Evolutionary conservation across 2,797 vertebrate genomes (phyloP).

Genomic region (Spheniscus humboldti): DNA sequence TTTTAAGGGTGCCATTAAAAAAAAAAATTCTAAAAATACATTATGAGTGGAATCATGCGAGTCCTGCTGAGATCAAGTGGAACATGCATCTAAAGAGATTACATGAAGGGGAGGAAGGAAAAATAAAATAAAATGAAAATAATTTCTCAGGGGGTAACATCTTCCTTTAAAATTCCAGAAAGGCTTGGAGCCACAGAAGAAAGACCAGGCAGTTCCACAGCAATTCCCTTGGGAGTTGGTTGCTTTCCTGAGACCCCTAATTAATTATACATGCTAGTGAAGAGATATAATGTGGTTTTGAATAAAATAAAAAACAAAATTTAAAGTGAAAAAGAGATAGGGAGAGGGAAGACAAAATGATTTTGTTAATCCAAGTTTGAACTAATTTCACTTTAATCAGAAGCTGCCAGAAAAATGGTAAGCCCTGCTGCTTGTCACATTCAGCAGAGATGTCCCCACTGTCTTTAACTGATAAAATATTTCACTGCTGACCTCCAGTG

Average conservation of each 20-base stretch:
- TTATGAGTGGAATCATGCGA: background rate
- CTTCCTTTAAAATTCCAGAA: background rate
- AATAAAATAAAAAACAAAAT: slow-evolving; percentile 3
- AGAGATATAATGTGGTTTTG: background rate
- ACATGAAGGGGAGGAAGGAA: background rate
- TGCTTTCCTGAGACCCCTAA: slow-evolving; percentile 44
- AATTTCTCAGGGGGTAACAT: background rate
- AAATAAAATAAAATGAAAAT: background rate
- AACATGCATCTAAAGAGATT: background rate
- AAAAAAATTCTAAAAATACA: background rate
- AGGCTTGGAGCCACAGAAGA: background rate
- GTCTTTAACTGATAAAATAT: slow-evolving; percentile 45
- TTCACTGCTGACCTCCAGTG: slow-evolving; percentile 44
- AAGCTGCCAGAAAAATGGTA: slow-evolving; percentile 14
- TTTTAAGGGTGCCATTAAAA: background rate
- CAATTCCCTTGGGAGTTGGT: background rate
- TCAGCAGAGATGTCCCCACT: slow-evolving; percentile 12
- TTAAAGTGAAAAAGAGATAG: background rate
- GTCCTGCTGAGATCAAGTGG: background rate
- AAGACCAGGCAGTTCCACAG: slow-evolving; percentile 26
- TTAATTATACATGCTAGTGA: slow-evolving; percentile 57
- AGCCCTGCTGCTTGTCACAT: background rate
- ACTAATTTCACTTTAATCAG: slow-evolving; percentile 56
- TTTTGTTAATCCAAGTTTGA: slow-evolving; percentile 32
- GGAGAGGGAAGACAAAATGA: slow-evolving; percentile 9